Conservation (phyloP, 2,797 vertebrate species). For the Enteromius argenteus region DNA sequence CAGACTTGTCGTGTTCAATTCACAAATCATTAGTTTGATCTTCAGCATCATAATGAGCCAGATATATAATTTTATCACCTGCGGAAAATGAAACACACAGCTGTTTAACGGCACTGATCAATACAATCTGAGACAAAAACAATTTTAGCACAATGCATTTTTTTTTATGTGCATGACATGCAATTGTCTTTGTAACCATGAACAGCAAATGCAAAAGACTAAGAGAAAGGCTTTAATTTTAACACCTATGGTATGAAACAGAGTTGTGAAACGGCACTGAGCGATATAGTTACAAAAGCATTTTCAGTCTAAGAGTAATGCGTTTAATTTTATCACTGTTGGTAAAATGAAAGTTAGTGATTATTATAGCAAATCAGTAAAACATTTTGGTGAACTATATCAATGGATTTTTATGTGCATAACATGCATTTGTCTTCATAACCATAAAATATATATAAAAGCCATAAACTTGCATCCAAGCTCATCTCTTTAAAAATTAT, state of each 20-base stretch:
- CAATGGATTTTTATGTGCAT: background rate
- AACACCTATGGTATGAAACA: no score
- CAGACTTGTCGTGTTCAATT: conserved; percentile 72
- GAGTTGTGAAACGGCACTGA: no score
- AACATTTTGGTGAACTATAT: background rate
- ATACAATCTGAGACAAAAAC: background rate
- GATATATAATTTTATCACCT: conserved; percentile 69
- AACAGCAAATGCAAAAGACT: background rate
- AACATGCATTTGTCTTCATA: background rate
- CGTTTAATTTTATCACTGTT: background rate
- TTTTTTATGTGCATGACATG: background rate
- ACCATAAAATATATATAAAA: background rate
- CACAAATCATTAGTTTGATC: conserved; percentile 65
- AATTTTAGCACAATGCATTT: background rate
- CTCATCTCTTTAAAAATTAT: background rate
- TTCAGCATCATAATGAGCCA: conserved; percentile 71
- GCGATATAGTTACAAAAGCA: background rate
- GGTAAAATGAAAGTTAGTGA: background rate
- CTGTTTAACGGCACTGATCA: background rate
- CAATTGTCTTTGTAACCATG: background rate
- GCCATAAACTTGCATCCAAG: background rate
- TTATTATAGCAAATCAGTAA: background rate
- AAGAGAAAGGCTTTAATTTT: background rate
- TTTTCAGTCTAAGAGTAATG: background rate
- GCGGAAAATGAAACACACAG: conserved; percentile 38